Evolutionary conservation across 2,888 invertebrate species (phyloP), one percentile per base, ranked within the genome.

Genomic region (Nectonema munidae): DNA sequence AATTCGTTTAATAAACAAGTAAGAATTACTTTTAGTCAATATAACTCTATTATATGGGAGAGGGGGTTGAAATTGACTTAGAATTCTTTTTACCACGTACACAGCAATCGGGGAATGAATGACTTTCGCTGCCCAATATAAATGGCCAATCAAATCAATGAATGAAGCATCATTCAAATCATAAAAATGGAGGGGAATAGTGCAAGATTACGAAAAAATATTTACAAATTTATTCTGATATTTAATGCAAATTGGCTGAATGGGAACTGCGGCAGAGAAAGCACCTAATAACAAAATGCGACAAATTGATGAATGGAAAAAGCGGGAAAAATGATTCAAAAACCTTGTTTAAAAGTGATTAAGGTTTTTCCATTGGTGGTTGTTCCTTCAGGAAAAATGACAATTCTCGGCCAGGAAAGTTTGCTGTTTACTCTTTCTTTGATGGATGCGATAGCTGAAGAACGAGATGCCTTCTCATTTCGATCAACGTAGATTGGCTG

Each of bases 341-440:
- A 18, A 37, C 28, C 37, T 72, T 41, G 48, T 47, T 54, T 55
- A 44, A 50, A 55, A 21, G 48, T 48, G 33, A 61, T 56, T 47
- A 86, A 59, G 50, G 76, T 76, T 0, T 71, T 69, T 18, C 81
- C 66, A 58, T 86, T 86, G 20, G 83, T 79, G 55, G 81, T 83
- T 0, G 86, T 86, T 35, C 83, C 86, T 55, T 86, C 83, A 0
- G 83, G 77, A 56, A 83, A 86, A 49, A 86, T 77, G 42, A 79
- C 64, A 38, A 83, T 68, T 64, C 76, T 76, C 1, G 79, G 77
- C 79, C 81, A 83, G 48, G 72, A 66, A 44, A 71, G 66, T 2
- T 68, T 65, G 1, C 75, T 30, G 14, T 19, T 20, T 9, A 25
- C 25, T 19, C 35, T 6, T 16, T 34, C 20, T 19, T 6, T 19